Base-by-base conservation (phyloP, 2,888 invertebrate genomes). In the Heliconius ismenius region DNA sequence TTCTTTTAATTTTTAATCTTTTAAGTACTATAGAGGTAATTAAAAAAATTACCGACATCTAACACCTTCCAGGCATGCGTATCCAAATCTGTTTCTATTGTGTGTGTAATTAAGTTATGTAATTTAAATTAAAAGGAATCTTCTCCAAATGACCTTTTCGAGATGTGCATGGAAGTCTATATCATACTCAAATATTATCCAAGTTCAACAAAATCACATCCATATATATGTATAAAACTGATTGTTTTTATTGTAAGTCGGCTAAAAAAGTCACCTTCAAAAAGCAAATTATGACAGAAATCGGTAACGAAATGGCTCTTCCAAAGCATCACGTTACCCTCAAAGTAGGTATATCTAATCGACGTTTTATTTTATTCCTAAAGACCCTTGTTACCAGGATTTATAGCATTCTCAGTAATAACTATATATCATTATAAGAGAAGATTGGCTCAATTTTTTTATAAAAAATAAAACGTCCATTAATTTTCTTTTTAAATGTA, bases 331-430 rank as follows among this genome's bases (percentile, higher is more conserved):
- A 67, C 65, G 49, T 76, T 70, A 74, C 58, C n/a, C 74, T 67
- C 72, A 72, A 75, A 4, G 60, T 21, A 69, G 21, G 18, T 79
- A 79, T 79, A 81, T 79, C 79, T 79, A 78, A 81, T 79, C 77
- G 79, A 79, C 78, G 75, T 79, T 77, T 77, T 78, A 79, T 78
- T 76, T 75, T 76, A 76, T 73, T 79, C 75, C 76, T 76, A 70
- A 60, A 73, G 67, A 76, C 74, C 75, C 67, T 79, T 79, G 79
- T 81, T 81, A 81, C 73, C 24, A 73, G 43, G 70, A 79, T 79
- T 79, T 79, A 81, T 79, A 39, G 73, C 68, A 76, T 76, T 78
- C 77, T 79, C 76, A 39, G 39, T 74, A 74, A 74, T 60, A 60
- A 39, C 60, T 58, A 58, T 74, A 67, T 54, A 60, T 60, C 67